Conservation (phyloP, 2,113 vertebrate species). For the Ciconia stormi region DNA sequence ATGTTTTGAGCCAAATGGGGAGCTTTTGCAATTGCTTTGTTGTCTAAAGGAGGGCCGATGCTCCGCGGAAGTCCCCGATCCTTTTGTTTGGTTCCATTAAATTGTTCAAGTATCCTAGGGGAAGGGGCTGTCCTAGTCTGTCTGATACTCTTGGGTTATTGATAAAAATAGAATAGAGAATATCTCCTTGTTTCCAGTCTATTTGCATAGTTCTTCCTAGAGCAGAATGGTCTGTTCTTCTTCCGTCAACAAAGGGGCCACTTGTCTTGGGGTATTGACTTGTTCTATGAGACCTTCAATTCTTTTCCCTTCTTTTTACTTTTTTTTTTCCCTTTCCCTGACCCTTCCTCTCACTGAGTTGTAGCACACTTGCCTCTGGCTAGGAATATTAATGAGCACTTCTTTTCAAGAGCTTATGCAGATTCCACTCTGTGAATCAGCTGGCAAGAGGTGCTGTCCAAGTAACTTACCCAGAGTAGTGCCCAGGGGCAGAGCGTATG, state of each 20-base stretch:
- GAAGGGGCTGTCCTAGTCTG: background rate
- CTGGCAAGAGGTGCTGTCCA: constrained; percentile 47
- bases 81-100: background rate
- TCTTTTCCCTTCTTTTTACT: background rate
- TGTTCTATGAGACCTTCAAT: constrained; percentile 41
- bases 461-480: constrained; percentile 42
- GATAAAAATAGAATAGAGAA: constrained; percentile 61
- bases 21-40: background rate
- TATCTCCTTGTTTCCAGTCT: constrained; percentile 44
- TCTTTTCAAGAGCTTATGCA: constrained; percentile 64
- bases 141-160: constrained; percentile 25
- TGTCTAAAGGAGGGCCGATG: background rate
- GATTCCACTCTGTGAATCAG: constrained; percentile 57
- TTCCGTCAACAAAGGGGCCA: constrained; percentile 40
- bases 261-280: constrained; percentile 49
- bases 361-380: constrained; percentile 54
- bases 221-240: constrained; percentile 47
- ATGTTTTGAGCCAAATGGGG: background rate
- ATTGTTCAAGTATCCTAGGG: background rate
- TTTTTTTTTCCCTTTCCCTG: background rate
- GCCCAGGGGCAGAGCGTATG: background rate
- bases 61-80: background rate
- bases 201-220: constrained; percentile 41
- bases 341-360: constrained; percentile 51
- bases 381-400: constrained; percentile 67